These are phyloP conservation scores for Noctua pronuba DNA, from an alignment of 2,888 invertebrate genomes.

Conservation along the genomic window DNA sequence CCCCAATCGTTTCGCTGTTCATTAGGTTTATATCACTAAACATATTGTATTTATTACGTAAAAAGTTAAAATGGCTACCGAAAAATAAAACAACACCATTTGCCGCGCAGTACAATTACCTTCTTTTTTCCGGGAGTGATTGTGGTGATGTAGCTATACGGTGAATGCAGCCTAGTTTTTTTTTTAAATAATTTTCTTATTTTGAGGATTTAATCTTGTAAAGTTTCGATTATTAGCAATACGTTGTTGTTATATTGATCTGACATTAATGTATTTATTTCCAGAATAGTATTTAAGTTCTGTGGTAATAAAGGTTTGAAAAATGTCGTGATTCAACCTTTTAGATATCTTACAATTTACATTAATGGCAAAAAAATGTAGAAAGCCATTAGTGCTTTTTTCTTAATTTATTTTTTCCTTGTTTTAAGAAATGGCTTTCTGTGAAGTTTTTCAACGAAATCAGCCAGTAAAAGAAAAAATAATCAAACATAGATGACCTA, in stretches of 20 bases:
- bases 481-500: neutral
- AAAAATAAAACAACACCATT: neutral
- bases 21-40: slow-evolving; percentile 64
- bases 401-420: neutral
- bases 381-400: neutral
- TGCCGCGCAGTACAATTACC: slow-evolving; percentile 25
- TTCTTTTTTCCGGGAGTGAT: slow-evolving; percentile 24
- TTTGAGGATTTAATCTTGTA: neutral
- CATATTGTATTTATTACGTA: slow-evolving; percentile 45
- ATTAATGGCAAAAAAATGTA: neutral
- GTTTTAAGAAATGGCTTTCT: neutral
- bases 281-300: neutral
- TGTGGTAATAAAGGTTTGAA: too few relatives aligned
- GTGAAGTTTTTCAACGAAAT: neutral
- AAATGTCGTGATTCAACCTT: neutral
- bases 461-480: neutral
- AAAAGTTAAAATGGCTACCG: neutral
- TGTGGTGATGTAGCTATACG: neutral
- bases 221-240: neutral
- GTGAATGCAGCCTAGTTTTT: slow-evolving; percentile 40
- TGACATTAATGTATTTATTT: too few relatives aligned
- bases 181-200: neutral
- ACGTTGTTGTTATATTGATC: neutral
- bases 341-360: neutral
- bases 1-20: slow-evolving; percentile 53